Percentiles rank a stretch among this genome's conserved stretches.
phyloP scores from a whole-genome alignment of 2,888 invertebrate genomes.

The Tinea trinotella region DNA sequence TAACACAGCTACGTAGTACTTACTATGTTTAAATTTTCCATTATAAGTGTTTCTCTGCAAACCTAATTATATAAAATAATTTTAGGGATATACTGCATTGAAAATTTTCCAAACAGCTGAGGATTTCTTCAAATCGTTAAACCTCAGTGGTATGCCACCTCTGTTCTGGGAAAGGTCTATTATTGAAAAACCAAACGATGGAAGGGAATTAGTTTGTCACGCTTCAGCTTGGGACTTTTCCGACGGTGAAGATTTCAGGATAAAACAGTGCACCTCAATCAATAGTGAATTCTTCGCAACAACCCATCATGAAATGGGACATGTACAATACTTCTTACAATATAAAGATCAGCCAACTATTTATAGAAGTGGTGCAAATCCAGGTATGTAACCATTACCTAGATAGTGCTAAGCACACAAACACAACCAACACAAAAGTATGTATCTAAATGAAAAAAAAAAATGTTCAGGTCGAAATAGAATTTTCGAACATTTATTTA shows the following conservation, averaged over 20 bases:
- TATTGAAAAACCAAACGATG: conserved; percentile 82
- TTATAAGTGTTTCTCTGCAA: neutral
- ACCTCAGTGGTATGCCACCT: conserved; percentile 82
- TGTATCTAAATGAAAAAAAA: too few species aligned
- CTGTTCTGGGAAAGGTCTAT: conserved; percentile 89
- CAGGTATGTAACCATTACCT: conserved; percentile 62
- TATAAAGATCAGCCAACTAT: conserved; percentile 80
- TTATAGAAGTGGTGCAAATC: conserved; percentile 80
- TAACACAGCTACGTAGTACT: too few species aligned
- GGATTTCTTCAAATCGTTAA: conserved; percentile 87
- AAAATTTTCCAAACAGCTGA: conserved; percentile 88
- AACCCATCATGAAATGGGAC: conserved; percentile 87
- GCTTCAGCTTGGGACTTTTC: conserved; percentile 95
- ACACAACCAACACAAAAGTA: too few species aligned
- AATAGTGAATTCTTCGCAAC: conserved; percentile 73
- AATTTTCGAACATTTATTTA: too few species aligned
- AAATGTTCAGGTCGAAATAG: too few species aligned
- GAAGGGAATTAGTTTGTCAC: conserved; percentile 84
- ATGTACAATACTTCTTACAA: conserved; percentile 82
- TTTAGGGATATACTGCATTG: conserved; percentile 79
- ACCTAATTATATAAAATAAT: conserved; percentile 21
- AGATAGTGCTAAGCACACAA: too few species aligned
- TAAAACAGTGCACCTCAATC: conserved; percentile 74
- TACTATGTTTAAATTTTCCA: too few species aligned
- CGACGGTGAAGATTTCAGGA: conserved; percentile 78